phyloP scores from a whole-genome alignment of 2,113 vertebrate species.

The Tyrannus savana region DNA sequence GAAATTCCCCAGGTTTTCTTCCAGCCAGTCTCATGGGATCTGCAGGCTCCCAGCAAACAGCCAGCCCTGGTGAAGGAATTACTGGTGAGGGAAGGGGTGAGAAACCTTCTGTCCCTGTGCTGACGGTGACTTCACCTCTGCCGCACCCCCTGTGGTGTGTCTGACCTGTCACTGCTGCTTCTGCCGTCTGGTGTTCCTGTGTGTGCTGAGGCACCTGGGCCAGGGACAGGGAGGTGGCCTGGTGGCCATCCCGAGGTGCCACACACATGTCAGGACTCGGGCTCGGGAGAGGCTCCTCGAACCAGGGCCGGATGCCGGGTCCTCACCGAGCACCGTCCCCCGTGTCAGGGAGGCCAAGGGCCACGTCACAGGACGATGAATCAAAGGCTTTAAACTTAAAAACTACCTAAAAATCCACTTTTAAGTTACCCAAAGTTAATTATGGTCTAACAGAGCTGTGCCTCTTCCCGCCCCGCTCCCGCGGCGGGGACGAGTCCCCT shows the following conservation, averaged over 20 bases:
- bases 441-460: slow-evolving; percentile 31
- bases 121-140: neutral
- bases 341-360: neutral
- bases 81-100: accelerated
- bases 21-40: neutral
- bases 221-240: accelerated
- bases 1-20: neutral
- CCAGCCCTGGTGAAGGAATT: accelerated
- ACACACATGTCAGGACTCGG: accelerated
- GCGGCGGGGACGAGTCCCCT: neutral
- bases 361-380: neutral
- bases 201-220: accelerated
- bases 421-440: neutral
- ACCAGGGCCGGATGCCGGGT: accelerated
- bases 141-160: neutral
- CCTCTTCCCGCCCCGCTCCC: neutral
- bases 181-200: accelerated
- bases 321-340: neutral
- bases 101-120: neutral
- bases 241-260: neutral
- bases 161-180: neutral
- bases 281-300: neutral
- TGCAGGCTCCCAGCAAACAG: neutral
- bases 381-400: slow-evolving; percentile 28
- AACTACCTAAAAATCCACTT: neutral